These are phyloP conservation scores for Cotesia glomerata DNA, from an alignment of 1,140 invertebrate genomes.

Conservation along the genomic window DNA sequence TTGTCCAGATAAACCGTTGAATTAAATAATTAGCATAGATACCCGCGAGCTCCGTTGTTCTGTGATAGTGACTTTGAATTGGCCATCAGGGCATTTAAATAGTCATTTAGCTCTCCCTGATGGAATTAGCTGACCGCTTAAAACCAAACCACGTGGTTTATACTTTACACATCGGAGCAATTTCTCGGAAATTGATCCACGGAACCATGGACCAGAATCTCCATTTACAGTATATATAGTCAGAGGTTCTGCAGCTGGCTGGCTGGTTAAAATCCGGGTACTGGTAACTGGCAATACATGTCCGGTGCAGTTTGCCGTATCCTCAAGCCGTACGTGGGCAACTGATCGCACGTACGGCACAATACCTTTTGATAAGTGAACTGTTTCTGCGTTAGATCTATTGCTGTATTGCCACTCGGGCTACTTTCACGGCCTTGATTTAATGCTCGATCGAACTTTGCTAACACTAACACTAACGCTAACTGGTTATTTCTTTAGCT, in stretches of 20 bases:
- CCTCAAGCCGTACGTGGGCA: slow-evolving; percentile 11
- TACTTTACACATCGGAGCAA: too few relatives aligned
- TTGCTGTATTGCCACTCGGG: slow-evolving; percentile 21
- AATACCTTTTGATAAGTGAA: slow-evolving; percentile 13
- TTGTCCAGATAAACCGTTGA: neutral
- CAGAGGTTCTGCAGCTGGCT: neutral
- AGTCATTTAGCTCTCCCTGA: too few relatives aligned
- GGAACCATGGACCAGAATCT: too few relatives aligned
- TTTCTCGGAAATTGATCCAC: neutral
- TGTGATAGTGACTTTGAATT: too few relatives aligned
- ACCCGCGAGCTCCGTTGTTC: neutral
- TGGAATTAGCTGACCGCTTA: too few relatives aligned
- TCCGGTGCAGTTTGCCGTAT: slow-evolving; percentile 16
- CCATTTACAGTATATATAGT: too few relatives aligned
- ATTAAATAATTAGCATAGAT: neutral
- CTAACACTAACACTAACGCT: neutral
- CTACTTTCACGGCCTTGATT: slow-evolving; percentile 39
- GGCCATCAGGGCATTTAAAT: too few relatives aligned
- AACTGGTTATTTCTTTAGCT: neutral
- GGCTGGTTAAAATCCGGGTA: neutral
- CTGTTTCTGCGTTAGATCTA: slow-evolving; percentile 21
- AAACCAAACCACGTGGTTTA: too few relatives aligned
- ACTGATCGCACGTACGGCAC: slow-evolving; percentile 21
- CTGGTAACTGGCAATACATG: neutral
- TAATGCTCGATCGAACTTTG: slow-evolving; percentile 31